Evolutionary conservation across 2,888 invertebrate genomes (phyloP).

Genomic region (Drosophila bunnanda): DNA sequence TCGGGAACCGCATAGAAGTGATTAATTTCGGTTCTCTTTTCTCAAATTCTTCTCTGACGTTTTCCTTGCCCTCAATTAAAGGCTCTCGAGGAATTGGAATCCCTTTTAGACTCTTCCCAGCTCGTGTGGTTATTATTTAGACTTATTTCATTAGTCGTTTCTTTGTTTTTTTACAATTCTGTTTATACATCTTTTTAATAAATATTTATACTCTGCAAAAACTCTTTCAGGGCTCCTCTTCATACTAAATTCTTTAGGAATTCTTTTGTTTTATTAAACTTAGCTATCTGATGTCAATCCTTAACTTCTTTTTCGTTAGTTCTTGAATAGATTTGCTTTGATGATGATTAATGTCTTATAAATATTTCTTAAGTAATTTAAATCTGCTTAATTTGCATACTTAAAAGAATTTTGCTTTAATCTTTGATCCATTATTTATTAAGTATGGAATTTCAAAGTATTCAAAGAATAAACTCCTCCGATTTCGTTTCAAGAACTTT

Average conservation of each 20-base stretch:
- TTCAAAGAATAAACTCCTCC: not conserved
- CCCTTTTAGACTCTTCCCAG: not conserved
- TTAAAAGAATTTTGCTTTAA: not conserved
- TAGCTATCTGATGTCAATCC: not conserved
- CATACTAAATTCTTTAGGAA: not conserved
- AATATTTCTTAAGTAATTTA: not conserved
- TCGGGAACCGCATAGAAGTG: conserved; percentile 25
- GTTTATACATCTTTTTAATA: not conserved
- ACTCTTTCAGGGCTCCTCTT: too few species aligned
- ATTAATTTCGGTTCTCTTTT: conserved; percentile 25
- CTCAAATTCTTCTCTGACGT: conserved; percentile 5
- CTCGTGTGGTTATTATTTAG: not conserved
- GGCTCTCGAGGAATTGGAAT: not conserved
- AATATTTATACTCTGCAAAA: not conserved
- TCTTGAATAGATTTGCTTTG: not conserved
- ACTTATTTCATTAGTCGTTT: not conserved
- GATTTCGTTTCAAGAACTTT: not conserved
- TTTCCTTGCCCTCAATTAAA: not conserved
- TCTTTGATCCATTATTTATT: not conserved
- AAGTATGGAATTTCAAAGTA: not conserved
- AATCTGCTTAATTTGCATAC: not conserved
- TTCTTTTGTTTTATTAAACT: not conserved
- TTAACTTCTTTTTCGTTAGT: not conserved
- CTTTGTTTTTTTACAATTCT: not conserved
- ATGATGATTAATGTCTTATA: not conserved